Evolutionary conservation across 2,797 vertebrate species (phyloP).

Genomic region (Sebastes itinus): DNA sequence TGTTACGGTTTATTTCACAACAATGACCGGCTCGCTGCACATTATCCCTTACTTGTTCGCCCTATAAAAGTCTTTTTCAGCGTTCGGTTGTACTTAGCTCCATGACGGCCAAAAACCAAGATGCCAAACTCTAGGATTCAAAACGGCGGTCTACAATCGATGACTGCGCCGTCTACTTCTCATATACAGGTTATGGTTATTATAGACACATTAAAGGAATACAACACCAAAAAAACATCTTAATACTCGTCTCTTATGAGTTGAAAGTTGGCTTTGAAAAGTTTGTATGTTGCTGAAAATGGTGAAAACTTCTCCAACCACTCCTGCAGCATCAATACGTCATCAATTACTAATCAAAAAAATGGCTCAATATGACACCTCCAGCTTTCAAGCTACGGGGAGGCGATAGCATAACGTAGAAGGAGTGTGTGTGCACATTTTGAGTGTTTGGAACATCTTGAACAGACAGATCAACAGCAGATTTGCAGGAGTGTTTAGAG

Average conservation of each 20-base stretch:
- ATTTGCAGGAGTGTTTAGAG: background rate
- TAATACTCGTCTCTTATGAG: background rate
- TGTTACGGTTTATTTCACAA: too few species aligned
- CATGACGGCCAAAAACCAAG: too few species aligned
- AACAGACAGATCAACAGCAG: background rate
- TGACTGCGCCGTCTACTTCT: too few species aligned
- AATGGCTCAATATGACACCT: background rate
- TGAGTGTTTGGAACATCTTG: background rate
- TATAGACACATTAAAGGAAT: background rate
- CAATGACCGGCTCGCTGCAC: too few species aligned
- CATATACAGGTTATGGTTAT: background rate
- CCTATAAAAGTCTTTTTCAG: too few species aligned
- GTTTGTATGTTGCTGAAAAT: background rate
- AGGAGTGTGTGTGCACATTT: background rate
- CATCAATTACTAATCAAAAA: background rate
- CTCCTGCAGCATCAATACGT: background rate
- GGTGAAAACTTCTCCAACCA: background rate
- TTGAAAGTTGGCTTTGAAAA: background rate
- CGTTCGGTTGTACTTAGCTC: too few species aligned
- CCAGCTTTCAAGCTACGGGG: background rate
- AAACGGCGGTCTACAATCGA: too few species aligned
- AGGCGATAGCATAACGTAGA: background rate
- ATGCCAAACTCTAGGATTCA: too few species aligned
- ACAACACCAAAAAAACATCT: background rate
- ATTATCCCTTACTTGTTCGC: too few species aligned